These are phyloP conservation scores for Porphyrio hochstetteri DNA, from an alignment of 2,113 vertebrate species.

Conservation along the genomic window DNA sequence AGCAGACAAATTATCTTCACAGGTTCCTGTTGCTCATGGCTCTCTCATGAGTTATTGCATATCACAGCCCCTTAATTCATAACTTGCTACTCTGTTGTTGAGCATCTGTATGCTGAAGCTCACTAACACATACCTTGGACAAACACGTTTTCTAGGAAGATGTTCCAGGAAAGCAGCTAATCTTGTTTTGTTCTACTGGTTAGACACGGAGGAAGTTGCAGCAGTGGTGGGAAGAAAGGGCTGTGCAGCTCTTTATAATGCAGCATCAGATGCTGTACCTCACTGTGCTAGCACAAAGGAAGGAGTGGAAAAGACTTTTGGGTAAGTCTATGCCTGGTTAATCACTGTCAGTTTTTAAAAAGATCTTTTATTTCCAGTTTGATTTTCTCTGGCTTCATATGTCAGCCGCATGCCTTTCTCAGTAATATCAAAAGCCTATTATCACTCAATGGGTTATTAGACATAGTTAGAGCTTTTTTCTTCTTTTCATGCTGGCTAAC, in stretches of 20 bases:
- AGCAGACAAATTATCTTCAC: neutral
- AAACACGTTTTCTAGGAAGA: neutral
- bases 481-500: neutral
- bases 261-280: neutral
- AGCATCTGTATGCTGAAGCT: accelerated
- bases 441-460: neutral
- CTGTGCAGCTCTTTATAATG: neutral
- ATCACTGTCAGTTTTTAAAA: neutral
- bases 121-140: neutral
- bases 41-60: neutral
- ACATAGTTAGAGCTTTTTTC: neutral
- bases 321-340: neutral
- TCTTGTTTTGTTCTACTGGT: neutral
- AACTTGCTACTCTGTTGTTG: neutral
- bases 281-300: neutral
- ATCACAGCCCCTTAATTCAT: neutral
- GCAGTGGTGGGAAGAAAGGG: neutral
- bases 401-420: neutral
- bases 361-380: neutral
- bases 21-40: neutral
- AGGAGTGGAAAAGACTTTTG: neutral
- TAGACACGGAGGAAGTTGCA: neutral
- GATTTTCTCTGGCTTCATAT: neutral
- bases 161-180: neutral
- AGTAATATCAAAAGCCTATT: neutral